Base-by-base conservation (phyloP, 2,113 vertebrate genomes). In the Epinephelus moara region DNA sequence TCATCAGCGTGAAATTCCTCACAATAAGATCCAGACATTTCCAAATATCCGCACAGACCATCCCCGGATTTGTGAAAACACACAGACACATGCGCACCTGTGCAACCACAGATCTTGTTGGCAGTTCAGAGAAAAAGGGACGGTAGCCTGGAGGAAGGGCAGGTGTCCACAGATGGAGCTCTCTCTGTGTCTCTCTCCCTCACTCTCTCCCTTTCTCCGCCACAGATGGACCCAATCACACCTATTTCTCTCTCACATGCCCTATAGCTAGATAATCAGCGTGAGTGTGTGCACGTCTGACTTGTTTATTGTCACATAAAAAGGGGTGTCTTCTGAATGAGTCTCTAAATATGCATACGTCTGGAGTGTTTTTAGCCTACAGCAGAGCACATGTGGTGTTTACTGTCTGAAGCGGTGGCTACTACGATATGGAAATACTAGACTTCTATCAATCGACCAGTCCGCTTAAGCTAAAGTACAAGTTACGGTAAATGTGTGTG, bases 221-320 rank as follows among this genome's bases (percentile, higher is more conserved):
- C 91, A 92, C 93, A 94, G 93, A 94, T 92, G 93, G 92, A 92
- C 86, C 79, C 82, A 69, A 86, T 94, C 93, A 92, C 93, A 93
- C 93, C 92, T 92, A 88, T 90, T 90, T 85, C 87, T 92, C 86
- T 88, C 87, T 92, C 90, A 89, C 85, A 85, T 92, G 89, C 77
- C 92, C 93, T 75, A 66, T 69, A 81, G 92, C 87, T 70, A 80
- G 73, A 87, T 53, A 66, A 79, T 75, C 64, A 81, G 72, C 62
- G n/a, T 66, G 57, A 49, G 81, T 62, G 86, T 53, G 67, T 47
- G 25, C 4, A 33, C 8, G 55, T 78, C 64, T 80, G 82, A 75
- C 82, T 84, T 82, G 80, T 91, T 90, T 89, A 86, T 71, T 75
- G 61, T 75, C 80, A 84, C 61, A 78, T 72, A 37, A 86, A 83